Percentiles rank a stretch among this genome's conserved stretches.
phyloP scores from a whole-genome alignment of 2,113 vertebrate species.

The Fulmarus glacialis region DNA sequence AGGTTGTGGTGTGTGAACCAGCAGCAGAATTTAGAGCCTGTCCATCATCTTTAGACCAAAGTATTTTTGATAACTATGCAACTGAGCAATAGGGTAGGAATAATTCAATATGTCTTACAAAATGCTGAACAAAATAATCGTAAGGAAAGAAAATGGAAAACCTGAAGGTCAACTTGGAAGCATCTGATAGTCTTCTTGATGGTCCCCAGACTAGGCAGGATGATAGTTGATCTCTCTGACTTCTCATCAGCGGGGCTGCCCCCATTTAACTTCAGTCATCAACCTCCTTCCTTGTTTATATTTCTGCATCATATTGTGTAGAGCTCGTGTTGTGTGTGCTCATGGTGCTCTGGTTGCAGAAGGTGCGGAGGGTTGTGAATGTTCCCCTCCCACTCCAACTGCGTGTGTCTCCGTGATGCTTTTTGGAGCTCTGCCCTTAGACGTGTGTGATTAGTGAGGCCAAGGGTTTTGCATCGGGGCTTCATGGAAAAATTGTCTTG shows the following conservation, averaged over 20 bases:
- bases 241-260: not conserved
- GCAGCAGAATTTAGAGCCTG: not conserved
- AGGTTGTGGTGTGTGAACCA: not conserved
- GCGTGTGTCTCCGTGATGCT: fast-evolving
- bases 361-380: not conserved
- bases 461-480: not conserved
- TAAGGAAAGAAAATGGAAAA: not conserved
- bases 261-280: not conserved
- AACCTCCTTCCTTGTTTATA: not conserved
- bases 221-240: not conserved
- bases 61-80: not conserved
- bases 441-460: not conserved
- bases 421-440: not conserved
- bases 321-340: fast-evolving
- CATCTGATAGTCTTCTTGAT: not conserved
- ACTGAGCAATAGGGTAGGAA: not conserved
- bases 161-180: not conserved
- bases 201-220: not conserved
- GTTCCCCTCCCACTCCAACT: fast-evolving
- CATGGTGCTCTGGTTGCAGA: not conserved
- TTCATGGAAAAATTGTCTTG: not conserved
- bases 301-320: not conserved
- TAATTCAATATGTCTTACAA: not conserved
- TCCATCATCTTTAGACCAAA: not conserved
- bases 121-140: not conserved